Base-by-base conservation (phyloP, 1,140 invertebrate species). In the Lanistes nyassanus region DNA sequence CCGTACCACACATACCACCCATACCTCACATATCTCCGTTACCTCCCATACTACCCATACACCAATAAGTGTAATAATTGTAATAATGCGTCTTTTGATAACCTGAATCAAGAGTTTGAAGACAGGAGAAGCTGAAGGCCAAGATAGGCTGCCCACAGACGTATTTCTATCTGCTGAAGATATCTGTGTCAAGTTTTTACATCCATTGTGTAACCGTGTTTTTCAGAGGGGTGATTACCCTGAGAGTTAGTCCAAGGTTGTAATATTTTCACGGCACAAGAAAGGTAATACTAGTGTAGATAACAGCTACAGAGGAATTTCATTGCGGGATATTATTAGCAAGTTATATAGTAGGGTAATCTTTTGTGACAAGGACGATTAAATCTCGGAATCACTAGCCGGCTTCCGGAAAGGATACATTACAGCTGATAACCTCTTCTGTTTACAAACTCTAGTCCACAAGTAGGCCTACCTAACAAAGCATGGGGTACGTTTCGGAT, bases 291-390 rank as follows among this genome's bases (percentile, higher is more conserved):
- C 23, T 6, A 29, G 19, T 29, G 16, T 29, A 34, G 62, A 29
- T 7, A 36, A 34, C 6, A 65, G 6, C 2, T 65, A 29, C 19
- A 65, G 62, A 11, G 62, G 62, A 1, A 65, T 65, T 34, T 65
- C n/a, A 31, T 19, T 65, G 23, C 19, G 26, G 9, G 31, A 65
- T 29, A 65, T 65, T 65, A 34, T 65, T 31, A 36, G 62, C 11
- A 65, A 31, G 37, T 65, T 65, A 65, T 65, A 62, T 2, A 65
- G 29, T 34, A 65, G 29, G 37, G 19, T 65, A 19, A 65, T 34
- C 6, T 4, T 7, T 65, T 65, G 19, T 34, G n/a, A 65, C 31
- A 65, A 65, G 29, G 19, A 21, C 19, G 62, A 65, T 26, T 0
- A 29, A 19, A 65, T 65, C n/a, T 36, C 62, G 19, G 62, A 65